Evolutionary conservation across 2,113 vertebrate genomes (phyloP).

Genomic region (Girardinichthys multiradiatus): DNA sequence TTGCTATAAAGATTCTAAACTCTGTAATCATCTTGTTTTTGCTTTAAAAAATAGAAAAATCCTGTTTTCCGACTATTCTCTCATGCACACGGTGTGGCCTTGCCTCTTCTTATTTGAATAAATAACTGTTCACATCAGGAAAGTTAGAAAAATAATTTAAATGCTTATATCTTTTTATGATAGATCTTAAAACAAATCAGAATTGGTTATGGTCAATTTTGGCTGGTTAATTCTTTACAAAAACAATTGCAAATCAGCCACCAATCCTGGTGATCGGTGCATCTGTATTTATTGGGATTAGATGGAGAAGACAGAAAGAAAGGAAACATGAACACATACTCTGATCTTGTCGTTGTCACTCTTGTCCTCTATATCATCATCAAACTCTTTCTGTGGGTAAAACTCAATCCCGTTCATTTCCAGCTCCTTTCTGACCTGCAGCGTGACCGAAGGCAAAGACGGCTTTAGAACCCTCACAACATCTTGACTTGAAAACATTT

Average conservation of each 20-base stretch:
- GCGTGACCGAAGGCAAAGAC: conserved; percentile 47
- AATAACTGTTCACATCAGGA: too few species aligned
- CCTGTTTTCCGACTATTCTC: not conserved
- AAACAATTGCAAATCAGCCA: too few species aligned
- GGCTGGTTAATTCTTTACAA: too few species aligned
- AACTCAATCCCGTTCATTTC: conserved; percentile 92
- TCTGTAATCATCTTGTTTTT: not conserved
- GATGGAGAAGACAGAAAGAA: not conserved
- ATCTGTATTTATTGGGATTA: not conserved
- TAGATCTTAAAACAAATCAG: too few species aligned
- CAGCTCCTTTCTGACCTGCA: conserved; percentile 93
- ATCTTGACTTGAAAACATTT: not conserved
- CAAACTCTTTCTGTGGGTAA: conserved; percentile 98
- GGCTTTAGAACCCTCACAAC: not conserved
- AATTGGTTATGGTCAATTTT: too few species aligned
- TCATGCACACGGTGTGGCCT: not conserved
- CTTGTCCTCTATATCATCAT: conserved; percentile 97
- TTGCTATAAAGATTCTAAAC: too few species aligned
- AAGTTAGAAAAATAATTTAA: too few species aligned
- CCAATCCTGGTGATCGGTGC: too few species aligned
- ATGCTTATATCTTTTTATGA: too few species aligned
- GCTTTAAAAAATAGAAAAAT: not conserved
- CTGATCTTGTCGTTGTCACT: conserved; percentile 98
- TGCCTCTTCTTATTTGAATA: not conserved
- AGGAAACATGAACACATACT: conserved; percentile 73